Conservation (phyloP, 1,140 invertebrate genomes). For the Drosophila neocordata region DNA sequence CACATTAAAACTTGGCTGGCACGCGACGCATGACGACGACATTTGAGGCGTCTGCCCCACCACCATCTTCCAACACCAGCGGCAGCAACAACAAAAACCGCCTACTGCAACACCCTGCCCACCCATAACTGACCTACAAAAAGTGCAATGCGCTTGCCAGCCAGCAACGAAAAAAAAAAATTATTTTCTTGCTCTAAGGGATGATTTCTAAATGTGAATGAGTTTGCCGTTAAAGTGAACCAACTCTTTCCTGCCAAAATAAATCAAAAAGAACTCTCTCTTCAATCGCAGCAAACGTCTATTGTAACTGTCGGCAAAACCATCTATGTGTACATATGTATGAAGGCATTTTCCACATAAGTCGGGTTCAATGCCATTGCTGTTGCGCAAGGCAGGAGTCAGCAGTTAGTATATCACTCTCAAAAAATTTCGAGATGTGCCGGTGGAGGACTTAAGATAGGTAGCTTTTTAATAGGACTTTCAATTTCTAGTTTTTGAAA, state of each 20-base stretch:
- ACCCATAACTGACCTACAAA: conserved; percentile 70
- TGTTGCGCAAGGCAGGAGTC: conserved; percentile 13
- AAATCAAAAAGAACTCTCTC: neutral
- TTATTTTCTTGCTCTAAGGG: conserved; percentile 40
- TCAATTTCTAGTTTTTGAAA: too few relatives aligned
- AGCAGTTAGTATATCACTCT: neutral
- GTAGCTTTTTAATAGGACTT: neutral
- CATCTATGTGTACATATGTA: neutral
- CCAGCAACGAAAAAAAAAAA: conserved; percentile 27
- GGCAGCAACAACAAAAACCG: too few relatives aligned
- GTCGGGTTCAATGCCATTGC: conserved; percentile 38
- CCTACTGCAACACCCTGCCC: neutral
- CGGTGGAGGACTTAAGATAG: neutral
- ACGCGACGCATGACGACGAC: conserved; percentile 65
- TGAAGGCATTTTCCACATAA: neutral
- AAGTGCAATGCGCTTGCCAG: conserved; percentile 62
- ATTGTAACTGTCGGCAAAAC: neutral
- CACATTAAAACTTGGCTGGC: conserved; percentile 65
- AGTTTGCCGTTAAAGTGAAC: conserved; percentile 1
- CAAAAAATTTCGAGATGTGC: neutral
- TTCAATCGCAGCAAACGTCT: neutral
- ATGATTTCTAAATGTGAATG: conserved; percentile 41
- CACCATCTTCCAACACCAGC: conserved; percentile 1
- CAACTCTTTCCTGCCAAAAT: neutral
- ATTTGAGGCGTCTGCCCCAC: conserved; percentile 22